These are phyloP conservation scores for Hirtodrosophila cameraria DNA, from an alignment of 2,888 invertebrate genomes.

Conservation along the genomic window DNA sequence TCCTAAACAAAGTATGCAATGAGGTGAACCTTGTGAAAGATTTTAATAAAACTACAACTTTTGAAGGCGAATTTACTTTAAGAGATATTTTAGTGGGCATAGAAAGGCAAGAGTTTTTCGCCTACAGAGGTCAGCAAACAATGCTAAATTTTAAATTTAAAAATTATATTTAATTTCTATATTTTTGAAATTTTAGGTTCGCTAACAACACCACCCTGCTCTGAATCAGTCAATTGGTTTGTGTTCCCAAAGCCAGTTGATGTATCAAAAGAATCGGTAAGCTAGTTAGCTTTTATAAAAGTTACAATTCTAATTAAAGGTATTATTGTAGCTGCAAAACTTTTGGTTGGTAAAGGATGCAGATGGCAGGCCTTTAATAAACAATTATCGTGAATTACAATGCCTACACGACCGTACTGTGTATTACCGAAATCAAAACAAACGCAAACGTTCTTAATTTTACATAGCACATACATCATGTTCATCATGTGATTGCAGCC, in stretches of 20 bases:
- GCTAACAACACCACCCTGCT: conserved; percentile 65
- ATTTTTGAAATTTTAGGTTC: conserved; percentile 46
- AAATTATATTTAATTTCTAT: background rate
- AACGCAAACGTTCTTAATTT: background rate
- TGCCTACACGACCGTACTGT: conserved; percentile 20
- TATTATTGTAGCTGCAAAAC: conserved; percentile 33
- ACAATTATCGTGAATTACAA: conserved; percentile 56
- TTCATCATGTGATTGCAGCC: background rate
- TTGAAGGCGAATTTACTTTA: conserved; percentile 29
- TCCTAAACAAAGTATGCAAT: conserved; percentile 33
- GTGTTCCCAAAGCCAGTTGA: conserved; percentile 56
- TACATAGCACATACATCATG: background rate
- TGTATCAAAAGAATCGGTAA: conserved; percentile 41
- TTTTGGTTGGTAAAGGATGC: conserved; percentile 56
- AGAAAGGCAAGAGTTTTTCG: conserved; percentile 44
- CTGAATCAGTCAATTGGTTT: conserved; percentile 60
- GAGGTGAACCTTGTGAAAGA: conserved; percentile 29
- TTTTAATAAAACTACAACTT: background rate
- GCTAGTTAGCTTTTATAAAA: background rate
- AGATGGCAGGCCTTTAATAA: conserved; percentile 42
- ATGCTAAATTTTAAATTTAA: too few species aligned
- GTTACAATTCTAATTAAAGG: background rate
- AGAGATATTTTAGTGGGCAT: conserved; percentile 41
- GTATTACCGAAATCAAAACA: conserved; percentile 21
- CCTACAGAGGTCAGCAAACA: conserved; percentile 45